Base-by-base conservation (phyloP, 2,888 invertebrate genomes). In the Scelioninae gen. 1 region DNA sequence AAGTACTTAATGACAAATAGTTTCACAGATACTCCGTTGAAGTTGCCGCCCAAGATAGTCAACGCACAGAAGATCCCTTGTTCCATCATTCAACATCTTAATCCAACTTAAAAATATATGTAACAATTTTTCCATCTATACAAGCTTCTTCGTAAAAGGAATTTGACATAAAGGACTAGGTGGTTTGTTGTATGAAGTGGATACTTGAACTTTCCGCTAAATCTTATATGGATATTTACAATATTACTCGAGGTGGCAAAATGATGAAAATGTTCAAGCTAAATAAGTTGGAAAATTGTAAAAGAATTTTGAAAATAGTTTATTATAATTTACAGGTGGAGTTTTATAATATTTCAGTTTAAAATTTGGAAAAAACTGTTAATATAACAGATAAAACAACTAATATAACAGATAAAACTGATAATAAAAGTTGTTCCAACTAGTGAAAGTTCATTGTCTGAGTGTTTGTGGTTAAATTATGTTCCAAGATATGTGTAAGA, bases 1-100 rank as follows among this genome's bases (percentile, higher is more conserved):
- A 80, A 80, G 74, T 80, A 62, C 74, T 74, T 60, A 74, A 62
- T 68, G 80, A 69, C 75, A 69, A 68, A 75, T 69, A 56, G 66
- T 75, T 74, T 68, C 66, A 43, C 53, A 66, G 72, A 53, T 66
- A 72, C 49, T 65, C 56, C 47, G 55, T 1, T 34, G 29, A 58
- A 72, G 58, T 63, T 65, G 15, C 53, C 55, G 31, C 23, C 58
- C 31, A 51, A 51, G 65, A 66, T 60, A 76, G 60, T 29, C 47
- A 5, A 56, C 13, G 15, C 58, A 51, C 49, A 51, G 49, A 40
- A 56, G 23, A 23, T 43, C 32, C 16, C 49, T 65, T 53, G 51
- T 68, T 29, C n/a, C 65, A 65, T 79, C 53, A 60, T 45, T 10
- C 34, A 53, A 23, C 49, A 32, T 71, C 56, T 65, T 78, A 43